These are phyloP conservation scores for Tyria jacobaeae DNA, from an alignment of 2,888 invertebrate species.

Conservation along the genomic window DNA sequence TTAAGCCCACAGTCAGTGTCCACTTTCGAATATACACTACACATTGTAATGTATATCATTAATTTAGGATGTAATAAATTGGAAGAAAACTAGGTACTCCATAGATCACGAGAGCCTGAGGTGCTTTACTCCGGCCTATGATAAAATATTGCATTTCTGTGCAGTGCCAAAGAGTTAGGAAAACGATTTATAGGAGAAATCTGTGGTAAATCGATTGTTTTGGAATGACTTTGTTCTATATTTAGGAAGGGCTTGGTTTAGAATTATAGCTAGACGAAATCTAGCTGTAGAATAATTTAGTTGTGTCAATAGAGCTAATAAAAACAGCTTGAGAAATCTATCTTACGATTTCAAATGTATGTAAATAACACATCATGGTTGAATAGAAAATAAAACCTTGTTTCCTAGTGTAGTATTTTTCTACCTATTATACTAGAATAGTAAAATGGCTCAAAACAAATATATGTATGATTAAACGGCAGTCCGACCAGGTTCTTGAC, in stretches of 20 bases:
- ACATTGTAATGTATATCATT: slow-evolving; percentile 56
- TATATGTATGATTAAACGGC: no score
- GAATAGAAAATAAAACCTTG: no score
- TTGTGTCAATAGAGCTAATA: no score
- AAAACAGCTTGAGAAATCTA: no score
- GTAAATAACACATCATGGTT: no score
- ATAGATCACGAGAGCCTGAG: slow-evolving; percentile 57
- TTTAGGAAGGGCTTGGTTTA: neutral
- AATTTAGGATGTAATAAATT: slow-evolving; percentile 65
- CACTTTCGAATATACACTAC: slow-evolving; percentile 65
- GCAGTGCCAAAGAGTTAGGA: slow-evolving; percentile 28
- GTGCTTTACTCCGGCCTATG: slow-evolving; percentile 47
- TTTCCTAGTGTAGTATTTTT: no score
- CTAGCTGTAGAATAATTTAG: no score
- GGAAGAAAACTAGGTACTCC: slow-evolving; percentile 55
- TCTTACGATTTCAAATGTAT: no score
- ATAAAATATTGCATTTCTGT: slow-evolving; percentile 56
- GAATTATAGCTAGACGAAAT: no score
- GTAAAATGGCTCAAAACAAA: no score
- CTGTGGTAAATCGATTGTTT: neutral
- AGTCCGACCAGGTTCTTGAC: neutral
- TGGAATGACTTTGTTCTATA: neutral
- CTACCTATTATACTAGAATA: no score
- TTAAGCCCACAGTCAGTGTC: slow-evolving; percentile 33
- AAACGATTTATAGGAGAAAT: slow-evolving; percentile 7